These are phyloP conservation scores for Peromyscus aztecus DNA, from an alignment of 2,797 vertebrate species.

Conservation along the genomic window DNA sequence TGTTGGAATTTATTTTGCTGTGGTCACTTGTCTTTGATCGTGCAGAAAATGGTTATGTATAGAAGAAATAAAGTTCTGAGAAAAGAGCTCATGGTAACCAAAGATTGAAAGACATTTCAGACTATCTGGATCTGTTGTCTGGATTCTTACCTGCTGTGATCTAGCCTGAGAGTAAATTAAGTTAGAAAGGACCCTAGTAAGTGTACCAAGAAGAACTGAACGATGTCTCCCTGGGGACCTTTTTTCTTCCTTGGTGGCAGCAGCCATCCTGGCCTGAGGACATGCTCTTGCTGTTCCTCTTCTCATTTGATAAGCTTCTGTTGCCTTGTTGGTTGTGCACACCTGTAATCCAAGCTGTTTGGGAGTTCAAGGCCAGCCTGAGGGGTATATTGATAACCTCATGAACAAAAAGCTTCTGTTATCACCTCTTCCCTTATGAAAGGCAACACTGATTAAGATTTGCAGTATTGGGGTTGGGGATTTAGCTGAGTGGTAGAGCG, in stretches of 20 bases:
- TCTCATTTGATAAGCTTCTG: constrained; percentile 5
- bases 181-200: not conserved
- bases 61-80: constrained; percentile 48
- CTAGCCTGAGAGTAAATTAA: not conserved
- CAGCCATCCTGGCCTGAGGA: not conserved
- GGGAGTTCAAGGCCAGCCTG: not conserved
- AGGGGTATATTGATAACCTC: not conserved
- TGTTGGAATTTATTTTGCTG: not conserved
- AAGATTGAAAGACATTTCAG: not conserved
- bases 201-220: not conserved
- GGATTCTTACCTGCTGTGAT: not conserved
- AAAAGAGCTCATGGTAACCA: constrained; percentile 44
- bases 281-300: not conserved
- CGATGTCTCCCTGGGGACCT: not conserved
- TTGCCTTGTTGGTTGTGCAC: not conserved
- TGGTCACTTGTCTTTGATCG: not conserved
- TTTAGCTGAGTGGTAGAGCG: too few relatives aligned
- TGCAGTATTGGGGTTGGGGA: not conserved
- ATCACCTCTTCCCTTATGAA: constrained; percentile 9
- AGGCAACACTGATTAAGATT: not conserved
- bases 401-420: not conserved
- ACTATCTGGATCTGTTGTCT: constrained; percentile 33
- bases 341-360: not conserved
- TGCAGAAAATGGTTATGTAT: not conserved
- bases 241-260: not conserved